Evolutionary conservation across 2,113 vertebrate genomes (phyloP).

Genomic region (Myrmecophaga tridactyla): DNA sequence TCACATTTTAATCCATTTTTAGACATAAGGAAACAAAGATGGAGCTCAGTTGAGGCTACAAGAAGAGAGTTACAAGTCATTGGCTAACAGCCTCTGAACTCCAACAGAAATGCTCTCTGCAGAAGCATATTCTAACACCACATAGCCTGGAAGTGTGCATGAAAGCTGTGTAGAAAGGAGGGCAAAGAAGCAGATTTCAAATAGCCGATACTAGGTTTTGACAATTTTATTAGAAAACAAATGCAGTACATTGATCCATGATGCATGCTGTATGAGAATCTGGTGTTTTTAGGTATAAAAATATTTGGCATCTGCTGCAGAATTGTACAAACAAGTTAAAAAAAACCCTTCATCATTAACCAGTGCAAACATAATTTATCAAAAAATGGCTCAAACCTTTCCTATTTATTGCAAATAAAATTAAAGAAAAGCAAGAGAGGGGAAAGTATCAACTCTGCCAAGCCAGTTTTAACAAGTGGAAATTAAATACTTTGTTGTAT

Average conservation of each 20-base stretch:
- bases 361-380: slow-evolving; percentile 58
- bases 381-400: slow-evolving; percentile 65
- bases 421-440: background rate
- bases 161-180: accelerated
- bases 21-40: background rate
- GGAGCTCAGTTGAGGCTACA: background rate
- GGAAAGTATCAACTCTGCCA: slow-evolving; percentile 6
- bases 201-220: background rate
- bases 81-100: background rate
- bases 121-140: background rate
- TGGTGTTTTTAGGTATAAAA: slow-evolving; percentile 52
- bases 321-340: slow-evolving; percentile 49
- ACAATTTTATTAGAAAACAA: slow-evolving; percentile 73
- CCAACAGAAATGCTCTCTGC: background rate
- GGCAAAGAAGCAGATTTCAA: background rate
- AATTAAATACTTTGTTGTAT: background rate
- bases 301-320: slow-evolving; percentile 43
- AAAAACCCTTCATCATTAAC: slow-evolving; percentile 48
- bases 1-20: background rate
- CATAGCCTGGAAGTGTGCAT: background rate
- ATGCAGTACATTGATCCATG: background rate
- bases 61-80: background rate
- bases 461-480: slow-evolving; percentile 26
- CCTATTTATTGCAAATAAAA: slow-evolving; percentile 24
- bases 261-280: background rate